A percentile compares a stretch with the other conserved stretches of the same genome.
Conservation (phyloP, 1,140 invertebrate genomes). For the Drosophila nannoptera region DNA sequence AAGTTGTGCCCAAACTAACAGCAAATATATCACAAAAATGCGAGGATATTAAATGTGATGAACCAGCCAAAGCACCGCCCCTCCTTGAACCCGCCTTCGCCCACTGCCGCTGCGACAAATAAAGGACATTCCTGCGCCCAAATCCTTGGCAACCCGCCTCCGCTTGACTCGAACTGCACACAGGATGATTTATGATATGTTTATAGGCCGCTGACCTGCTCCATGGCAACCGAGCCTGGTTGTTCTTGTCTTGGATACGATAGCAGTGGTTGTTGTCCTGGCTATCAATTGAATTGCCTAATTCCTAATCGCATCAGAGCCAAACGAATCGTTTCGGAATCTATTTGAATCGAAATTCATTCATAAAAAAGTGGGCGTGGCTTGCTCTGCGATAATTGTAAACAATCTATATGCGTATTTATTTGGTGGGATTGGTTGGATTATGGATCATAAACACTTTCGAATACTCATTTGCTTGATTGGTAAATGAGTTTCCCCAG, state of each 20-base stretch:
- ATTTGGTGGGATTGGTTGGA: constrained; percentile 39
- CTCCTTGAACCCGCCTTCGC: neutral
- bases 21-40: constrained; percentile 41
- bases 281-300: constrained; percentile 26
- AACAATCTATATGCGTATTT: constrained; percentile 53
- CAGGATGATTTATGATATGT: constrained; percentile 69
- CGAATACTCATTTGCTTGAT: constrained; percentile 43
- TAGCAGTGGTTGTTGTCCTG: neutral
- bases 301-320: constrained; percentile 27
- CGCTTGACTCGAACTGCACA: constrained; percentile 40
- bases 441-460: constrained; percentile 58
- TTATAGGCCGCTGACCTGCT: constrained; percentile 73
- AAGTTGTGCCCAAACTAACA: constrained; percentile 25
- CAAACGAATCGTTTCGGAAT: constrained; percentile 32
- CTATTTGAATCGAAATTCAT: constrained; percentile 49
- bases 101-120: constrained; percentile 27
- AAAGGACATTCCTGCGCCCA: constrained; percentile 44
- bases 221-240: constrained; percentile 43
- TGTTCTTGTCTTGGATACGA: constrained; percentile 6
- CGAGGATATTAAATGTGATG: constrained; percentile 32
- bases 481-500: constrained; percentile 50
- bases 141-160: constrained; percentile 55
- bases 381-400: constrained; percentile 37
- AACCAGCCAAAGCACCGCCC: neutral
- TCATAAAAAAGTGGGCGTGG: constrained; percentile 53